phyloP scores from a whole-genome alignment of 2,113 vertebrate genomes.

The Seriola quinqueradiata region DNA sequence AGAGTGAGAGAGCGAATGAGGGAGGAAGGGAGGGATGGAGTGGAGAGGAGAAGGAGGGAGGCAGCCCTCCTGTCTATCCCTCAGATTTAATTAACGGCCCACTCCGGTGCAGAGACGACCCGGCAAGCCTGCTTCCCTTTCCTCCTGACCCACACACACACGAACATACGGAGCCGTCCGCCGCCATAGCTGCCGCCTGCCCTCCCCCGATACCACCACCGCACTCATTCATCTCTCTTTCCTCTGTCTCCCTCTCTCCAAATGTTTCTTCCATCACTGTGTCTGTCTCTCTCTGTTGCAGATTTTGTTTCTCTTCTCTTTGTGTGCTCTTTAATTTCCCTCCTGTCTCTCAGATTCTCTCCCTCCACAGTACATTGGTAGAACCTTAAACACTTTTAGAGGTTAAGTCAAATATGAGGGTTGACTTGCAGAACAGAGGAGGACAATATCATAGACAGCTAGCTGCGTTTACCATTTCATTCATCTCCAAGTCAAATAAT shows the following conservation, averaged over 20 bases:
- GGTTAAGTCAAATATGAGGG: conserved; percentile 27
- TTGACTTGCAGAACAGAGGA: conserved; percentile 37
- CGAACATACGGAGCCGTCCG: conserved; percentile 55
- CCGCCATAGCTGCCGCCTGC: conserved; percentile 73
- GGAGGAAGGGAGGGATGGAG: conserved; percentile 56
- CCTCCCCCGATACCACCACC: conserved; percentile 79
- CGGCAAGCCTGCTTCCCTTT: conserved; percentile 81
- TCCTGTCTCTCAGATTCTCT: conserved; percentile 29
- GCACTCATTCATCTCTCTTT: conserved; percentile 78
- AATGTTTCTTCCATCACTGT: conserved; percentile 71
- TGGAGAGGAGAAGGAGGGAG: conserved; percentile 74
- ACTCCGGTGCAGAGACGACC: conserved; percentile 81
- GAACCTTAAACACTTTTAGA: conserved; percentile 55
- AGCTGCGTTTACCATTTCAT: conserved; percentile 38
- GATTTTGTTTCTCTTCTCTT: conserved; percentile 25
- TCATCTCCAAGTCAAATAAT: conserved; percentile 55
- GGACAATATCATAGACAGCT: conserved; percentile 27
- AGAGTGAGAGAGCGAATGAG: conserved; percentile 64
- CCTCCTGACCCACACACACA: conserved; percentile 72
- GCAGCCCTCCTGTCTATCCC: conserved; percentile 86
- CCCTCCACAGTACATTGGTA: conserved; percentile 45
- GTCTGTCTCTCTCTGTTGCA: conserved; percentile 27
- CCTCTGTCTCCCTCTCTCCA: conserved; percentile 64
- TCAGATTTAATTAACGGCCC: conserved; percentile 89
- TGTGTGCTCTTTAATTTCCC: conserved; percentile 35